Evolutionary conservation across 2,888 invertebrate species (phyloP).

Genomic region (Xylota segnis): DNA sequence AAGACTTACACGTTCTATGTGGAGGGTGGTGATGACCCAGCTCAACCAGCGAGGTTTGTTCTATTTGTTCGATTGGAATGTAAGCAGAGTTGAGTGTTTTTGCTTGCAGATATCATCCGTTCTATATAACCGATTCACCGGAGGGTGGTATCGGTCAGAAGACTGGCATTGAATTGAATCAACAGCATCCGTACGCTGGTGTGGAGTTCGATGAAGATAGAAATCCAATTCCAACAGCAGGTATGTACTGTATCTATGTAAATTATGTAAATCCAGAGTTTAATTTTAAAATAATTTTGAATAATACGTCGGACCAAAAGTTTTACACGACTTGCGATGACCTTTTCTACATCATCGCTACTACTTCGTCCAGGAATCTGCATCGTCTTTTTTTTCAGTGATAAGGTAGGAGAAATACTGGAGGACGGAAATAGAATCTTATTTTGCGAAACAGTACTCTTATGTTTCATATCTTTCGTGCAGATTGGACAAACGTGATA

Average conservation of each 20-base stretch:
- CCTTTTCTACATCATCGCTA: no score
- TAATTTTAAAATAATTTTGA: background rate
- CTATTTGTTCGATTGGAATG: background rate
- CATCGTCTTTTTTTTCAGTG: no score
- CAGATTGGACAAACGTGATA: no score
- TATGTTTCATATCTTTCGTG: no score
- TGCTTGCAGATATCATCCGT: slow-evolving; percentile 90
- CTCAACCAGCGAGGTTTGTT: slow-evolving; percentile 90
- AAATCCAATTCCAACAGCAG: slow-evolving; percentile 91
- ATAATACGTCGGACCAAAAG: no score
- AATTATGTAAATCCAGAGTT: no score
- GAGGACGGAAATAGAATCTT: no score
- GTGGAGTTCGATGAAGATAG: slow-evolving; percentile 91
- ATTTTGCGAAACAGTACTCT: no score
- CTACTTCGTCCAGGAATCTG: no score
- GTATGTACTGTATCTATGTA: no score
- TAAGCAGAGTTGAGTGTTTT: background rate
- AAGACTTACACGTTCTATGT: slow-evolving; percentile 93
- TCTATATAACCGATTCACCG: slow-evolving; percentile 94
- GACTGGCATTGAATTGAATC: slow-evolving; percentile 88
- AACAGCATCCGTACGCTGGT: slow-evolving; percentile 92
- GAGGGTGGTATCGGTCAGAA: slow-evolving; percentile 95
- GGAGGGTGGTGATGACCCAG: slow-evolving; percentile 93
- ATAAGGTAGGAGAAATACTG: no score
- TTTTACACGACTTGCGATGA: no score